Evolutionary conservation across 2,888 invertebrate genomes (phyloP).

Genomic region (Melinaea marsaeus): DNA sequence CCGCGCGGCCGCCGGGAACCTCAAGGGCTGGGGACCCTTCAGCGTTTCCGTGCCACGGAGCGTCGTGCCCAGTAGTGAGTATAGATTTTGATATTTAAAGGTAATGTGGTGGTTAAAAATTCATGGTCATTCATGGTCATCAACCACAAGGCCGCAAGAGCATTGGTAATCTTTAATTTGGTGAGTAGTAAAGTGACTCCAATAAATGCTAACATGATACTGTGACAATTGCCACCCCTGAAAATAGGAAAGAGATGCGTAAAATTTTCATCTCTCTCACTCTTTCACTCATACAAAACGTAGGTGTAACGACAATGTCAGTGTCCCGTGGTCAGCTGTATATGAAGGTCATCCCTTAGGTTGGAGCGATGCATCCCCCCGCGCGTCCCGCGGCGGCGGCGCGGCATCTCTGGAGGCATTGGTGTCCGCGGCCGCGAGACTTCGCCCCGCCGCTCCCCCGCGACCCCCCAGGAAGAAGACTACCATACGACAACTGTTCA

Average conservation of each 20-base stretch:
- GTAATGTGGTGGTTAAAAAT: too few relatives aligned
- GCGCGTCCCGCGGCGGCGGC: slow-evolving; percentile 81
- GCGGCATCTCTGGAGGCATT: slow-evolving; percentile 81
- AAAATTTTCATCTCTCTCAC: too few relatives aligned
- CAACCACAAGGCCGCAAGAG: too few relatives aligned
- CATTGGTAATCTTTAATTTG: too few relatives aligned
- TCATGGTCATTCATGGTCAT: too few relatives aligned
- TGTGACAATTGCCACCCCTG: too few relatives aligned
- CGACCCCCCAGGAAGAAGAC: slow-evolving; percentile 89
- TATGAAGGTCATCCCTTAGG: slow-evolving; percentile 21
- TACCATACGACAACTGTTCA: slow-evolving; percentile 95
- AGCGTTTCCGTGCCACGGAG: slow-evolving; percentile 87
- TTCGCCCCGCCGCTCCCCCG: slow-evolving; percentile 78
- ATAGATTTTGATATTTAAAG: background rate
- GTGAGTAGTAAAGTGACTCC: too few relatives aligned
- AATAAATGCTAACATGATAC: too few relatives aligned
- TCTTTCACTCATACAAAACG: too few relatives aligned
- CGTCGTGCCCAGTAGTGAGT: slow-evolving; percentile 93
- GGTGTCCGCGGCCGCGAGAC: slow-evolving; percentile 78
- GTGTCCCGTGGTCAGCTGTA: too few relatives aligned
- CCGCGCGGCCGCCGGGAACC: slow-evolving; percentile 93
- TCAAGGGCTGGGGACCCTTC: slow-evolving; percentile 92
- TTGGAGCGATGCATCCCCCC: slow-evolving; percentile 50
- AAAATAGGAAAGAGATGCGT: too few relatives aligned
- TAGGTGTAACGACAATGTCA: too few relatives aligned